phyloP scores from a whole-genome alignment of 2,797 vertebrate species.

The Mallotus villosus region DNA sequence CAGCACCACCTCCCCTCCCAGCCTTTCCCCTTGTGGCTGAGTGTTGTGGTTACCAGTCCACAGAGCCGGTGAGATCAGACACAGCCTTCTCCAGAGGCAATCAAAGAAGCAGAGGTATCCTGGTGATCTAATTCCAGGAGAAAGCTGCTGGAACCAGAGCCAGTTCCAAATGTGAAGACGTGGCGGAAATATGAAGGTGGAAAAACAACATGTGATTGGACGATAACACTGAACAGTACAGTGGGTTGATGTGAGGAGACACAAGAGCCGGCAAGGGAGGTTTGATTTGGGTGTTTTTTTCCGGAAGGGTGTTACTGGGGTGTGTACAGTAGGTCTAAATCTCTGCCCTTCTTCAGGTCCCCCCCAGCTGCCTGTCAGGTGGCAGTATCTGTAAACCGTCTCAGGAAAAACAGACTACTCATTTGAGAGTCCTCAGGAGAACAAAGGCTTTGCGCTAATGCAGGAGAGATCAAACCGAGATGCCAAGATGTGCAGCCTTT shows the following conservation, averaged over 20 bases:
- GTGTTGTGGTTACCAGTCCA: slow-evolving; percentile 57
- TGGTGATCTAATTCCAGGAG: slow-evolving; percentile 4
- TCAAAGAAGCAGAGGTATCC: slow-evolving; percentile 5
- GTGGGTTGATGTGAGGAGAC: not conserved
- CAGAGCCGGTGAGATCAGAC: not conserved
- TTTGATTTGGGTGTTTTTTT: not conserved
- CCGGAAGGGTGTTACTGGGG: too few relatives aligned
- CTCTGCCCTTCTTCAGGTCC: slow-evolving; percentile 40
- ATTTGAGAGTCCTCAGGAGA: slow-evolving; percentile 58
- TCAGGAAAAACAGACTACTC: slow-evolving; percentile 54
- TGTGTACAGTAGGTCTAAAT: too few relatives aligned
- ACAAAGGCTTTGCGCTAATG: slow-evolving; percentile 61
- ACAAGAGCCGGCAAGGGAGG: not conserved
- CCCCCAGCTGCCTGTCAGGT: slow-evolving; percentile 46
- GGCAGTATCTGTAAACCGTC: slow-evolving; percentile 55
- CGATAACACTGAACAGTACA: not conserved
- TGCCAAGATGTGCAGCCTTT: slow-evolving; percentile 55
- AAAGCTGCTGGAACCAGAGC: not conserved
- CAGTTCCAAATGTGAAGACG: not conserved
- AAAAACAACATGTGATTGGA: not conserved
- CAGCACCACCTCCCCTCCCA: slow-evolving; percentile 26
- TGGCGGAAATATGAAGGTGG: not conserved
- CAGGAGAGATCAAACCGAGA: slow-evolving; percentile 50
- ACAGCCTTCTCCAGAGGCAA: slow-evolving; percentile 2
- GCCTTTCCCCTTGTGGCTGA: slow-evolving; percentile 13